These are phyloP conservation scores for Clarias laeviceps DNA, from an alignment of 2,797 vertebrate genomes.

Conservation along the genomic window DNA sequence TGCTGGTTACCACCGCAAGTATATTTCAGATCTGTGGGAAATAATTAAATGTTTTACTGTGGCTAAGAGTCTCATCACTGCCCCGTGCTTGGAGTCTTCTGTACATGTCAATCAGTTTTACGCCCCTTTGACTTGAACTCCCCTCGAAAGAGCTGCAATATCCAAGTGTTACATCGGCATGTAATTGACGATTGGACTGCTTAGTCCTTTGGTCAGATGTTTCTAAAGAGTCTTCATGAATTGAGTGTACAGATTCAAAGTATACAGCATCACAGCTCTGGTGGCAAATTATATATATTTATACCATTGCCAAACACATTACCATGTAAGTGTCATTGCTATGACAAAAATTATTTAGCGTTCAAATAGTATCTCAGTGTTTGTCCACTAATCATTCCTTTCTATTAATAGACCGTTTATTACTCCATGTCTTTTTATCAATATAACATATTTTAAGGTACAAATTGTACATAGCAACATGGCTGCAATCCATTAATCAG, in stretches of 20 bases:
- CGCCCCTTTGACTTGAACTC: no score
- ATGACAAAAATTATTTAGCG: neutral
- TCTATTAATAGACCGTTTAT: neutral
- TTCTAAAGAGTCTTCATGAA: neutral
- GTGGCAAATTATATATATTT: neutral
- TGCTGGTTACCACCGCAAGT: no score
- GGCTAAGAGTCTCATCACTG: no score
- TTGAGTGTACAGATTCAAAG: neutral
- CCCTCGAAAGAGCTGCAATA: neutral
- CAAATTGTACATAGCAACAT: neutral
- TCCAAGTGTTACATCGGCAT: conserved; percentile 22
- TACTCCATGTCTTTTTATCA: no score
- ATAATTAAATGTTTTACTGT: no score
- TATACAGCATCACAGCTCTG: neutral
- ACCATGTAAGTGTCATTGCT: neutral
- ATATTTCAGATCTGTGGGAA: no score
- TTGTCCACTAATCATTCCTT: neutral
- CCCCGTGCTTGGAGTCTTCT: no score
- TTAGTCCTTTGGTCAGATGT: neutral
- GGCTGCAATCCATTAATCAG: neutral
- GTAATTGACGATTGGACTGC: neutral
- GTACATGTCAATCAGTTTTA: no score
- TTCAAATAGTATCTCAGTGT: neutral
- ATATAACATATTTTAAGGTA: neutral
- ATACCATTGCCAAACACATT: neutral